phyloP scores from a whole-genome alignment of 2,113 vertebrate genomes.

The Saguinus imperator region DNA sequence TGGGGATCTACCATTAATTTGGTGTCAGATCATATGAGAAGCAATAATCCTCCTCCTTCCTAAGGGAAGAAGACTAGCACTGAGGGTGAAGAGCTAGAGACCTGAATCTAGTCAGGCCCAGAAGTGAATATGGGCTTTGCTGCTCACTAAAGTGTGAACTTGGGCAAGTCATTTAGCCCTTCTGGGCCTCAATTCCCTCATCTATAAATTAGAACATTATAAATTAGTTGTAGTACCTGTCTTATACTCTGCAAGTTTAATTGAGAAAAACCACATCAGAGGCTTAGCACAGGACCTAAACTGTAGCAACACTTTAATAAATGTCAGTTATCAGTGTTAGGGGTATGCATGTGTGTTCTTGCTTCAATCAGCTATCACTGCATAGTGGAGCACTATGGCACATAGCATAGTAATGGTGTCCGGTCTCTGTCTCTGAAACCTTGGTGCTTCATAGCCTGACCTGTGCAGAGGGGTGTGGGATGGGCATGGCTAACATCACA shows the following conservation, averaged over 20 bases:
- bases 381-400: rapidly evolving
- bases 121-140: rapidly evolving
- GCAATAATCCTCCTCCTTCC: not conserved
- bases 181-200: not conserved
- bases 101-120: not conserved
- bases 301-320: not conserved
- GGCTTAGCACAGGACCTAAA: not conserved
- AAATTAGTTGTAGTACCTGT: not conserved
- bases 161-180: too few species aligned
- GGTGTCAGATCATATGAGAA: not conserved
- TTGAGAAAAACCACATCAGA: not conserved
- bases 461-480: not conserved
- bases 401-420: not conserved
- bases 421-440: not conserved
- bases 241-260: not conserved
- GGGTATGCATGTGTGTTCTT: not conserved
- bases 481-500: not conserved
- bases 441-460: not conserved
- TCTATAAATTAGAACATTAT: not conserved
- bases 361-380: not conserved
- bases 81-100: not conserved
- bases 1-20: not conserved
- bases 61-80: too few species aligned
- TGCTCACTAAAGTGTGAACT: not conserved
- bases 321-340: not conserved